Evolutionary conservation across 2,888 invertebrate genomes (phyloP), one percentile per base, ranked within the genome.

Genomic region (Callyntrura guangdongensis): DNA sequence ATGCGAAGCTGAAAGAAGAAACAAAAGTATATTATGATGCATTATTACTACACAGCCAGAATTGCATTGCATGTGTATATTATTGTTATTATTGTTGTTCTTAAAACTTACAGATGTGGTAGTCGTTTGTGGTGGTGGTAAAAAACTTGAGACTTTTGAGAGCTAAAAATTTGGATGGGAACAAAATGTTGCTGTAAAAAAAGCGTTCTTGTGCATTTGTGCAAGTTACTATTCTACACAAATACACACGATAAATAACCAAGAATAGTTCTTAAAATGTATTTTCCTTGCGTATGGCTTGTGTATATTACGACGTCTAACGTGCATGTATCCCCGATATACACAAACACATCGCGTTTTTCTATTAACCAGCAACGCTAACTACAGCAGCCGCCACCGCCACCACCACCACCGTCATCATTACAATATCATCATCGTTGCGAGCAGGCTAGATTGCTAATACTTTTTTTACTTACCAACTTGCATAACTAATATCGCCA

Each of bases 91-190:
- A n/a, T n/a, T n/a, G n/a, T n/a, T n/a, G n/a, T n/a, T n/a, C 67
- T 74, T 49, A 47, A 8, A 11, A 74, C 74, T 49, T 47, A 47
- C 74, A 53, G 11, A 22, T 69, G 67, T 69, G 67, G 67, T 69
- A 69, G 67, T 69, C 67, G 36, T 74, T 49, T 74, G 47, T 74
- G 74, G 67, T 69, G 67, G 81, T 81, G 85, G 74, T 59, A 81
- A 81, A n/a, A 87, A 87, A 79, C 36, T 79, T 79, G 64, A 86
- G 67, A 69, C 27, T 69, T 69, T 27, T 49, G 74, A 74, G 74
- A 74, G 67, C 86, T 87, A 87, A 87, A 87, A 79, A 87, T 79
- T 74, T 87, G 79, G 81, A 81, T 67, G 61, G 86, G 79, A 81
- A 87, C 25, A 22, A 81, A 81, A 77, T 47, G 61, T 64, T n/a